Evolutionary conservation across 1,140 invertebrate genomes (phyloP).

Genomic region (Calosoma granatense): DNA sequence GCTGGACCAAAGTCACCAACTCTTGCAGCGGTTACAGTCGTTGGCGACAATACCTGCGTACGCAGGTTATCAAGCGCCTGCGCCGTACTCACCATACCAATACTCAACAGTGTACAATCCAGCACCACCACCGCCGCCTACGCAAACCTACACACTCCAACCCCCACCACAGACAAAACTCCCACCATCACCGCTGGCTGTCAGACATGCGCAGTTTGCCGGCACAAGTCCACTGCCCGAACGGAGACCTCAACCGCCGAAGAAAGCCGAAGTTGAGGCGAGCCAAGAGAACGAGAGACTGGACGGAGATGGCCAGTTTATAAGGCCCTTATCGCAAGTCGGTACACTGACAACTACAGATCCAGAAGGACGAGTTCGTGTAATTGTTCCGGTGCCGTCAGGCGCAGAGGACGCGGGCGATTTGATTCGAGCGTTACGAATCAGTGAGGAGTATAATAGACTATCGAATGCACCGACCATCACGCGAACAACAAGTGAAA

Average conservation of each 20-base stretch:
- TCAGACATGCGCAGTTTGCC: constrained; percentile 25
- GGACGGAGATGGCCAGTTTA: constrained; percentile 41
- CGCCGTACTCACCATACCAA: background rate
- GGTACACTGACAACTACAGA: constrained; percentile 47
- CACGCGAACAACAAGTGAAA: constrained; percentile 71
- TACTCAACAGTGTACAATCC: background rate
- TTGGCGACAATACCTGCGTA: constrained; percentile 17
- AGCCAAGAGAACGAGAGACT: constrained; percentile 28
- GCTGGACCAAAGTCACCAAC: constrained; percentile 13
- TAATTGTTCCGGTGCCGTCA: constrained; percentile 42
- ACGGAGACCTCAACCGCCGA: constrained; percentile 14
- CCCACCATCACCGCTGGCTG: constrained; percentile 21
- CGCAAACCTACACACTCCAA: constrained; percentile 24
- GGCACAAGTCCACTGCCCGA: constrained; percentile 28
- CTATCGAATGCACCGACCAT: constrained; percentile 43
- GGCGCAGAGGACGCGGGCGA: constrained; percentile 24
- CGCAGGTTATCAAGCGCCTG: background rate
- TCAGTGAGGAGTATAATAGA: constrained; percentile 31
- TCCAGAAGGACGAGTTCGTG: constrained; percentile 41
- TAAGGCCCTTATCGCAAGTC: constrained; percentile 55
- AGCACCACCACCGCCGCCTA: background rate
- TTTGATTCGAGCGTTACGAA: constrained; percentile 33
- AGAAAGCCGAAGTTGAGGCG: constrained; percentile 12
- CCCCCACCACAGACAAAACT: constrained; percentile 27
- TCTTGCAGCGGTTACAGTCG: constrained; percentile 28